phyloP scores from a whole-genome alignment of 2,113 vertebrate species.

The Spheniscus mendiculus region DNA sequence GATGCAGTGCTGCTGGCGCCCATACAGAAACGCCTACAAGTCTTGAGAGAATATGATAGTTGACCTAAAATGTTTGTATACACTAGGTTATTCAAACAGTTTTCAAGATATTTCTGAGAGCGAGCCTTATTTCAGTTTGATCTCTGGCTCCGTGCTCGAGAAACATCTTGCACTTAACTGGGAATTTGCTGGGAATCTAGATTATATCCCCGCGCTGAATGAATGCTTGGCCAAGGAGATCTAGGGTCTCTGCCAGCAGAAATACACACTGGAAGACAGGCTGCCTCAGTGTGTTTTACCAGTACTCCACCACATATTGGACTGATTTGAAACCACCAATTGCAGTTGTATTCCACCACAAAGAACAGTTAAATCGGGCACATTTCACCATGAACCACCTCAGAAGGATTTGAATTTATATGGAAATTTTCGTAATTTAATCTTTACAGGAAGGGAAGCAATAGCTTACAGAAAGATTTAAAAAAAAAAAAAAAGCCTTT shows the following conservation, averaged over 20 bases:
- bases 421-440: not conserved
- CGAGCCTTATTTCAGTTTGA: conserved; percentile 36
- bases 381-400: not conserved
- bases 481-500: not conserved
- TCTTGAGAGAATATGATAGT: conserved; percentile 52
- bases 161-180: conserved; percentile 59
- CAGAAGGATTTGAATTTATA: not conserved
- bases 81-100: conserved; percentile 58
- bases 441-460: not conserved
- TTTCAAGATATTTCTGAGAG: conserved; percentile 49
- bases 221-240: conserved; percentile 27
- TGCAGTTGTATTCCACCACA: not conserved
- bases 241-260: conserved; percentile 46
- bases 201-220: not conserved
- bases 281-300: conserved; percentile 26
- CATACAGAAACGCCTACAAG: conserved; percentile 51
- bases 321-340: conserved; percentile 14
- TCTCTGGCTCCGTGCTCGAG: conserved; percentile 15
- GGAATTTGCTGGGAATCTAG: conserved; percentile 61
- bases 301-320: conserved; percentile 1
- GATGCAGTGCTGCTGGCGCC: conserved; percentile 29
- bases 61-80: conserved; percentile 67
- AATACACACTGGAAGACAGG: conserved; percentile 31
- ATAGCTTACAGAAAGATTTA: not conserved
- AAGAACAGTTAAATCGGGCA: not conserved